These are phyloP conservation scores for Scaptomyza reducta DNA, from an alignment of 2,888 invertebrate species.

Conservation along the genomic window DNA sequence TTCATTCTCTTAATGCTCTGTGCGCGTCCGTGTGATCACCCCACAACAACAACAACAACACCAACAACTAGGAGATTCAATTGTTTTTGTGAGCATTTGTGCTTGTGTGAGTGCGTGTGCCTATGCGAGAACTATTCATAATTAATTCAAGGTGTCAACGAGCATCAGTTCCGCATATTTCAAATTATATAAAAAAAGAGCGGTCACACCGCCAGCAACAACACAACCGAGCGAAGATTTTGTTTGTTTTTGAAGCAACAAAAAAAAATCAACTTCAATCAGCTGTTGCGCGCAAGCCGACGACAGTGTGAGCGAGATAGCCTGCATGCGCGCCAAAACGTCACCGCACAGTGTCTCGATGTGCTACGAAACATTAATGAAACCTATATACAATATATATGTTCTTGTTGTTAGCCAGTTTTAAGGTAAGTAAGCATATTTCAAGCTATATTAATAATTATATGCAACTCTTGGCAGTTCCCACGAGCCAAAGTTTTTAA, in stretches of 20 bases:
- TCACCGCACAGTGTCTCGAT: slow-evolving; percentile 51
- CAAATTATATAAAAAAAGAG: slow-evolving; percentile 34
- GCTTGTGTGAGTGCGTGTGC: slow-evolving; percentile 13
- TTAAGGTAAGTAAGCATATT: slow-evolving; percentile 57
- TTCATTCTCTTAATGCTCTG: slow-evolving; percentile 29
- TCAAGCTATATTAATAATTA: slow-evolving; percentile 5
- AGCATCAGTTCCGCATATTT: slow-evolving; percentile 54
- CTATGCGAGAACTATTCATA: slow-evolving; percentile 36
- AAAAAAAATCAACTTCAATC: slow-evolving; percentile 51
- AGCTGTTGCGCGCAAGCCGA: slow-evolving; percentile 58
- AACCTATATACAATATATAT: slow-evolving; percentile 7
- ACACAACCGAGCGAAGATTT: slow-evolving; percentile 13
- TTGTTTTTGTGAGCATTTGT: slow-evolving; percentile 20
- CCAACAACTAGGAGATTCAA: too few relatives aligned
- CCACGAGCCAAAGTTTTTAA: slow-evolving; percentile 26
- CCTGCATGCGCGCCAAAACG: slow-evolving; percentile 63
- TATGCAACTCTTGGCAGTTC: slow-evolving; percentile 15
- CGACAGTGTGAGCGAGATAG: slow-evolving; percentile 48
- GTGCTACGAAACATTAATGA: slow-evolving; percentile 1
- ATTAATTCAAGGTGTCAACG: slow-evolving; percentile 51
- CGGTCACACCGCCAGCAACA: slow-evolving; percentile 45
- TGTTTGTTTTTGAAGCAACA: slow-evolving; percentile 8
- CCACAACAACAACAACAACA: slow-evolving; percentile 21
- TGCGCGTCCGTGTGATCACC: slow-evolving; percentile 29
- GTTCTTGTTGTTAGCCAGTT: slow-evolving; percentile 12